phyloP scores from a whole-genome alignment of 2,888 invertebrate species.

The Mythimna vitellina region DNA sequence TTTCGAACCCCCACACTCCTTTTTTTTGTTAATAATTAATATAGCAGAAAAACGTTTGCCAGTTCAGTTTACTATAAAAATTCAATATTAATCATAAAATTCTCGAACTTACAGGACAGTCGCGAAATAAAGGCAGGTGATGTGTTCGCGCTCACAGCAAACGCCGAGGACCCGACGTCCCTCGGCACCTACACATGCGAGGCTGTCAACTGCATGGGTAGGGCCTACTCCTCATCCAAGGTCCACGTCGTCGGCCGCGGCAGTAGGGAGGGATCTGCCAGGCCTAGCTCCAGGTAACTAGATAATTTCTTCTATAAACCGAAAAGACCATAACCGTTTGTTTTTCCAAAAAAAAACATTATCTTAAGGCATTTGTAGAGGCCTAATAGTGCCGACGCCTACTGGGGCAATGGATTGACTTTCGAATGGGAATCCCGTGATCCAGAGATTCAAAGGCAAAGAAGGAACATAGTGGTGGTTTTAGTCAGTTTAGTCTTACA shows the following conservation, averaged over 20 bases:
- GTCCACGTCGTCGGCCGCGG: conserved; percentile 95
- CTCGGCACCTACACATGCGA: conserved; percentile 97
- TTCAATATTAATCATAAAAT: background rate
- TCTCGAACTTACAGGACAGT: conserved; percentile 92
- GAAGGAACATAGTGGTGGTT: too few relatives aligned
- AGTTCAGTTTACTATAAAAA: too few relatives aligned
- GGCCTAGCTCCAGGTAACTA: conserved; percentile 92
- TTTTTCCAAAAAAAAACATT: too few relatives aligned
- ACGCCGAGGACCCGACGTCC: conserved; percentile 96
- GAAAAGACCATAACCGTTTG: too few relatives aligned
- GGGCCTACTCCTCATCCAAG: conserved; percentile 95
- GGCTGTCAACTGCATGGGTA: conserved; percentile 97
- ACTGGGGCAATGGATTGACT: too few relatives aligned
- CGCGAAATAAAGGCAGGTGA: conserved; percentile 97
- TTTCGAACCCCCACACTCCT: too few relatives aligned
- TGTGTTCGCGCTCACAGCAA: conserved; percentile 96
- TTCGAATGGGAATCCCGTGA: too few relatives aligned
- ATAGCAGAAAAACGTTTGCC: too few relatives aligned
- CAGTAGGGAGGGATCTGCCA: conserved; percentile 93
- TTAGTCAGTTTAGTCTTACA: too few relatives aligned
- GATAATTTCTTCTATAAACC: background rate
- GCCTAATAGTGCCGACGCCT: too few relatives aligned
- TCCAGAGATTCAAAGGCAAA: too few relatives aligned
- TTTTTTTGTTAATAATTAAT: too few relatives aligned
- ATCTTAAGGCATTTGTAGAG: background rate